A percentile compares a stretch with the other conserved stretches of the same genome.
phyloP scores from a whole-genome alignment of 2,888 invertebrate species.

The Achlya flavicornis region DNA sequence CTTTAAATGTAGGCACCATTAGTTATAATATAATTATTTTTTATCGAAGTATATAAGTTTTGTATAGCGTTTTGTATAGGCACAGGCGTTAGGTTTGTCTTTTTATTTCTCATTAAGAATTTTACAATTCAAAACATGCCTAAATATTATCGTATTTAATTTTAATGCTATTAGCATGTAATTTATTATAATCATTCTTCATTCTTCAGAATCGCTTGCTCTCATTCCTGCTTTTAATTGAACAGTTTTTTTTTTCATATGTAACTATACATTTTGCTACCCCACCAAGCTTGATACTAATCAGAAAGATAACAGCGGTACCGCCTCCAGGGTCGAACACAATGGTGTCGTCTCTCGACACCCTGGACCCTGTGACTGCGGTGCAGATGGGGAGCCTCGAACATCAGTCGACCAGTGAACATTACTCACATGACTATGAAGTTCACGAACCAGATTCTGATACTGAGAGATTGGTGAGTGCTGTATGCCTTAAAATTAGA shows the following conservation, averaged over 20 bases:
- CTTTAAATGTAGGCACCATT: too few relatives aligned
- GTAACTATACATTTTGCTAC: constrained; percentile 47
- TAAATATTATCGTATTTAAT: constrained; percentile 14
- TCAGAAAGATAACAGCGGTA: constrained; percentile 80
- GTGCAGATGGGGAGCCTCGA: constrained; percentile 79
- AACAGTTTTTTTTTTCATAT: constrained; percentile 21
- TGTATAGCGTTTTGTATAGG: too few relatives aligned
- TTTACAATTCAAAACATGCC: neutral
- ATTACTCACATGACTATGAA: constrained; percentile 73
- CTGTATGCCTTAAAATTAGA: neutral
- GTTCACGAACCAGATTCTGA: constrained; percentile 80
- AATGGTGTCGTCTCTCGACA: constrained; percentile 91
- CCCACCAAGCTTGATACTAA: constrained; percentile 78
- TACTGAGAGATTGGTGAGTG: constrained; percentile 74
- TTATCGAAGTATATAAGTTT: too few relatives aligned
- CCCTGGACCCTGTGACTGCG: constrained; percentile 84
- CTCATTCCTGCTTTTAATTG: constrained; percentile 47
- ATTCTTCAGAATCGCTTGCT: constrained; percentile 44
- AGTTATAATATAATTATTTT: too few relatives aligned
- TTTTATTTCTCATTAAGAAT: too few relatives aligned
- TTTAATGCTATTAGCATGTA: constrained; percentile 16
- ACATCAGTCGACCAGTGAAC: constrained; percentile 76
- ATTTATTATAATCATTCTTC: constrained; percentile 31
- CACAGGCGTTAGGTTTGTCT: too few relatives aligned
- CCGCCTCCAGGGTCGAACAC: constrained; percentile 89